Evolutionary conservation across 35 echinoderm and acorn worm genomes (phyloP).

Genomic region (Lytechinus variegatus): DNA sequence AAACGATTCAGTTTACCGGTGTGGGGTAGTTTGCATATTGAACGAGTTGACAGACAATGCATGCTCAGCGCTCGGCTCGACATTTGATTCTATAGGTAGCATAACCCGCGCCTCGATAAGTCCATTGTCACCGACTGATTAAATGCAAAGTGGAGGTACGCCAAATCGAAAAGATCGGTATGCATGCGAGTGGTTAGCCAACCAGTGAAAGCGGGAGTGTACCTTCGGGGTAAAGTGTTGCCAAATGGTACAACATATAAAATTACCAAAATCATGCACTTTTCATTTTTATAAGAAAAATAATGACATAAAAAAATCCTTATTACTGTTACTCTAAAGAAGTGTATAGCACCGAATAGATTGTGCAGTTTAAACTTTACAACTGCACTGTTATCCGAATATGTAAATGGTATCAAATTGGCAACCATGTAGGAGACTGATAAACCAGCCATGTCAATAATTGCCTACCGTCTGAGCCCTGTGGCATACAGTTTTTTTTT

Average conservation of each 20-base stretch:
- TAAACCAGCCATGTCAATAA: neutral
- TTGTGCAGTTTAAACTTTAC: neutral
- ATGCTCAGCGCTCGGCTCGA: neutral
- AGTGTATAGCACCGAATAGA: neutral
- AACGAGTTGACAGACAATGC: neutral
- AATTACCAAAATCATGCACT: neutral
- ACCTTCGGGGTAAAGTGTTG: neutral
- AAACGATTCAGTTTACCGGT: neutral
- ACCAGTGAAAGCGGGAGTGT: neutral
- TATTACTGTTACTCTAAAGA: neutral
- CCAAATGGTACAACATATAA: neutral
- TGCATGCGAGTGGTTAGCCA: neutral
- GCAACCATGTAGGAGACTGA: neutral
- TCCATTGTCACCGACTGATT: neutral
- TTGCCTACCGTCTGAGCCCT: neutral
- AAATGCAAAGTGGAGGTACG: constrained; percentile 10
- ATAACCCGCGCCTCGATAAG: neutral
- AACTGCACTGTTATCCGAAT: neutral
- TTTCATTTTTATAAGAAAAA: too few relatives aligned
- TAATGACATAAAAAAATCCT: too few relatives aligned
- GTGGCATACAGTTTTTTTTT: neutral
- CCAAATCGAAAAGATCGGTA: neutral
- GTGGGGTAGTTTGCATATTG: neutral
- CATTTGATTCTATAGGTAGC: neutral
- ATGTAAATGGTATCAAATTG: neutral